Base-by-base conservation (phyloP, 2,797 vertebrate species). In the Morus bassanus region DNA sequence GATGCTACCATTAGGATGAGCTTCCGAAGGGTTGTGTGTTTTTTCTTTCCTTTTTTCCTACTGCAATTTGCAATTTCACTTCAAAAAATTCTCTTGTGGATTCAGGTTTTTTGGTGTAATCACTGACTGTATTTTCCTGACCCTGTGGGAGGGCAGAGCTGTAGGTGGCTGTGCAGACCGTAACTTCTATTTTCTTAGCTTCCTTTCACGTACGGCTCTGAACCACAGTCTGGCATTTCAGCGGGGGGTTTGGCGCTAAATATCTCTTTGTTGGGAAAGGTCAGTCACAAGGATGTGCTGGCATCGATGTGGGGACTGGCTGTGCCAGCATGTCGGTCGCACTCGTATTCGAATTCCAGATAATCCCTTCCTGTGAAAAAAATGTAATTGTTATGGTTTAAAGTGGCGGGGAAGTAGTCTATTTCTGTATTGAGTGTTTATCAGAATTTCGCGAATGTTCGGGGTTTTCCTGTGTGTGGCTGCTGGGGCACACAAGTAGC, bases 261-360 rank as follows among this genome's bases (percentile, higher is more conserved):
- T 79, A 65, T 67, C 67, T 10, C 89, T 89, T 94, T 87, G 73
- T 87, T 91, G 72, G 82, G 85, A 96, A 94, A 95, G 89, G 91
- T 93, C 94, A 95, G 78, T 85, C 85, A 50, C 82, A 81, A 73
- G 91, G 75, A 87, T 89, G 87, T 54, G 75, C 76, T 85, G 80
- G 88, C 89, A 83, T 57, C 2, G 8, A 30, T 28, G 57, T 5
- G 33, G 63, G 88, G 74, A 88, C 85, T 31, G 79, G 50, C 73
- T 94, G 57, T 89, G 77, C 91, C 86, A 57, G 77, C 27, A 3
- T 31, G n/a, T 85, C 10, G 6, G 70, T 31, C 5, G 7, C 39
- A 8, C 75, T 84, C 17, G 0, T 33, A 18, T 25, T 83, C 2
- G 18, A 35, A 27, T 54, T 72, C 35, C 59, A 80, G 45, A 61